phyloP scores from a whole-genome alignment of 2,113 vertebrate genomes.

The Alligator mississippiensis region DNA sequence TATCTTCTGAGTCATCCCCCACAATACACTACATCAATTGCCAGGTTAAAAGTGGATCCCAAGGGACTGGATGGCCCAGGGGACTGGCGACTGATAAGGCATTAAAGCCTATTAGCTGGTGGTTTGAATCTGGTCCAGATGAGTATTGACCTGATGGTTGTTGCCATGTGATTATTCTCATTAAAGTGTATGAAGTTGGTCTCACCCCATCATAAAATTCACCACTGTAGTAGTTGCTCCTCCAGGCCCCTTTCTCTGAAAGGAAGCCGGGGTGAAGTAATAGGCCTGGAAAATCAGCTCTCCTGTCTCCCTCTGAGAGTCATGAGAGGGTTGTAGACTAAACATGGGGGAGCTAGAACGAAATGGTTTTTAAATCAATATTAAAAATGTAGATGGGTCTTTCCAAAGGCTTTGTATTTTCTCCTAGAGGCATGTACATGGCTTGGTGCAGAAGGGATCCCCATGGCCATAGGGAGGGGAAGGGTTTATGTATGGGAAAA shows the following conservation, averaged over 20 bases:
- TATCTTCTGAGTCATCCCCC: not conserved
- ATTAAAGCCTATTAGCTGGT: not conserved
- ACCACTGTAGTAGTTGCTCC: too few relatives aligned
- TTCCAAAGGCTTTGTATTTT: not conserved
- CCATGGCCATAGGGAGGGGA: conserved; percentile 10
- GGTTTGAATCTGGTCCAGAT: not conserved
- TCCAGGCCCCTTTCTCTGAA: not conserved
- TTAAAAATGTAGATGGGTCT: not conserved
- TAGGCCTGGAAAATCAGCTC: not conserved
- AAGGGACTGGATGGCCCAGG: conserved; percentile 56
- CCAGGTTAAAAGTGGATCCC: conserved; percentile 47
- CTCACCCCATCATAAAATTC: not conserved
- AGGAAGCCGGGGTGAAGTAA: not conserved
- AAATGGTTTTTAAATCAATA: not conserved
- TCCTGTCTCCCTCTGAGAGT: not conserved
- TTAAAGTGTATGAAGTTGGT: not conserved
- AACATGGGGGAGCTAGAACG: not conserved
- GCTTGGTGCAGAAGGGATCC: not conserved
- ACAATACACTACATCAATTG: conserved; percentile 32
- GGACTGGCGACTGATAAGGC: conserved; percentile 40
- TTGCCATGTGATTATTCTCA: not conserved
- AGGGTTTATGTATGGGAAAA: conserved; percentile 22
- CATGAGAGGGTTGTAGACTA: not conserved
- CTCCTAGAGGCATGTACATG: not conserved
- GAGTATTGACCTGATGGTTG: not conserved